These are phyloP conservation scores for Aethina tumida DNA, from an alignment of 1,140 invertebrate species.

Conservation along the genomic window DNA sequence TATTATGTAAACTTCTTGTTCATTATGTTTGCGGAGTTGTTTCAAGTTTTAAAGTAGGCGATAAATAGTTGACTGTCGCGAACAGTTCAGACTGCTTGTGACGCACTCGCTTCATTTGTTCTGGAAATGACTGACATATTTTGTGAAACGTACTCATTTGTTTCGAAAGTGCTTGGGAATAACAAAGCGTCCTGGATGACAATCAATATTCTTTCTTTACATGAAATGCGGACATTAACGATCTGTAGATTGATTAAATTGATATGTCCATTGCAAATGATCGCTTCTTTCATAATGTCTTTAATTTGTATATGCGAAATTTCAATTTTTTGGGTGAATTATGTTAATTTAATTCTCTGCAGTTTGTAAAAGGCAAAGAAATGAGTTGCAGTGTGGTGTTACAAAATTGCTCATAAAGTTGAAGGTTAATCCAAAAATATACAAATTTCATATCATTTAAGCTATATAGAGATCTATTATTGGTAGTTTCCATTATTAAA, in stretches of 20 bases:
- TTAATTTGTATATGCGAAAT: no score
- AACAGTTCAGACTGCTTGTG: constrained; percentile 16
- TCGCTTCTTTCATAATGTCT: constrained; percentile 5
- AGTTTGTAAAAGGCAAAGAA: no score
- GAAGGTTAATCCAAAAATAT: no score
- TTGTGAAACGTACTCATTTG: constrained; percentile 14
- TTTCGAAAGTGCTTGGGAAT: constrained; percentile 9
- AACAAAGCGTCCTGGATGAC: constrained; percentile 5
- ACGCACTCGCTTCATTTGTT: constrained; percentile 17
- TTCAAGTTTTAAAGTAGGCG: constrained; percentile 14
- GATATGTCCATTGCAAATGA: constrained; percentile 1
- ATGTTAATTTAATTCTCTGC: no score
- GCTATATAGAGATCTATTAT: no score
- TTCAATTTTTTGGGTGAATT: no score
- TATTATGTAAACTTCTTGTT: constrained; percentile 6
- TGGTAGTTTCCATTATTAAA: no score
- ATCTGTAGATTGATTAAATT: constrained; percentile 3
- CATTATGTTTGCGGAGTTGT: constrained; percentile 13
- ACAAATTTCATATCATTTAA: no score
- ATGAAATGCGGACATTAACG: not conserved
- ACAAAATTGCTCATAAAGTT: no score
- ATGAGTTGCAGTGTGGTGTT: no score
- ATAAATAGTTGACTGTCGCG: constrained; percentile 20
- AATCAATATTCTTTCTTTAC: constrained; percentile 4
- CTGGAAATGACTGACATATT: constrained; percentile 18